phyloP scores from a whole-genome alignment of 2,888 invertebrate species.

The Ophioninae sp. region DNA sequence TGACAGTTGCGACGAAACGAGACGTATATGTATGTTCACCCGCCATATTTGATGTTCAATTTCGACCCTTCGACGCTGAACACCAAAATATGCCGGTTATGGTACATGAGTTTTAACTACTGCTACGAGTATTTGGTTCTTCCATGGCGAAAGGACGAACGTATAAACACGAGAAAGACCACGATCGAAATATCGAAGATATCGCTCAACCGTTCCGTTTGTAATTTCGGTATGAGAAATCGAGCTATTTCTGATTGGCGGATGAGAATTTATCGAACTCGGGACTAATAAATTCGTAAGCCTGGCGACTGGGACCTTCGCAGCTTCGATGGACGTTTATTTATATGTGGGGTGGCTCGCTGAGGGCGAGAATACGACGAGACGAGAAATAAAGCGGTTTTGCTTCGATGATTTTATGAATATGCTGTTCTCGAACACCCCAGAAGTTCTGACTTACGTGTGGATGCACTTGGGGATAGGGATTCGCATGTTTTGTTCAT shows the following conservation, averaged over 20 bases:
- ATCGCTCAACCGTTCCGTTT: constrained; percentile 58
- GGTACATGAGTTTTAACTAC: background rate
- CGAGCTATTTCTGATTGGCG: constrained; percentile 78
- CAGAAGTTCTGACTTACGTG: constrained; percentile 7
- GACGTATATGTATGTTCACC: constrained; percentile 14
- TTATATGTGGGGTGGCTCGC: constrained; percentile 13
- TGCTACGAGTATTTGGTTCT: background rate
- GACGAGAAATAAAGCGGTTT: constrained; percentile 77
- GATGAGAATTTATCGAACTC: constrained; percentile 73
- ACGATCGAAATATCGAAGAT: constrained; percentile 21
- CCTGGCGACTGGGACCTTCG: constrained; percentile 60
- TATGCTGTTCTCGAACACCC: constrained; percentile 71
- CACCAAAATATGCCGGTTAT: constrained; percentile 11
- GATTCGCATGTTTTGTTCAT: background rate
- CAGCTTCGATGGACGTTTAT: background rate
- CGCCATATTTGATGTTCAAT: constrained; percentile 20
- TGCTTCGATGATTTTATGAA: constrained; percentile 79
- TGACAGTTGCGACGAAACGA: constrained; percentile 67
- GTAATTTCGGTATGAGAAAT: constrained; percentile 77
- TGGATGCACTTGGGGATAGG: background rate
- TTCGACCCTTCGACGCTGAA: constrained; percentile 23
- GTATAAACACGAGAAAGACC: constrained; percentile 12
- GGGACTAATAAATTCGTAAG: constrained; percentile 78
- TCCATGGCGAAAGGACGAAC: constrained; percentile 12
- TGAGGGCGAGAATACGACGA: constrained; percentile 61